Evolutionary conservation across 23 tunicate genomes (phyloP).

Genomic region (Halocynthia roretzi): DNA sequence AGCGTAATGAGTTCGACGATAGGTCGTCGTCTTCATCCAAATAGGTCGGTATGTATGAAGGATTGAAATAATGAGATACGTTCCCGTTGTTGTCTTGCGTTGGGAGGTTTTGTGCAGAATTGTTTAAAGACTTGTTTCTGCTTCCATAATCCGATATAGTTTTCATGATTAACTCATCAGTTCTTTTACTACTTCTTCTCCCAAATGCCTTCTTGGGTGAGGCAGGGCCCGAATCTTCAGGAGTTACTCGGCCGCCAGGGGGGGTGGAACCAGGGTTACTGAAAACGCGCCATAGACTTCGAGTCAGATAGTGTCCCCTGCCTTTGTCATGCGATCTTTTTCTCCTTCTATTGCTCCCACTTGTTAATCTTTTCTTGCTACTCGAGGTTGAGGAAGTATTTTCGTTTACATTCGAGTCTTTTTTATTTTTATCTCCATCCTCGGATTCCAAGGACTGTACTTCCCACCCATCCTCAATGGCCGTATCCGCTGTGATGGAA

Average conservation of each 20-base stretch:
- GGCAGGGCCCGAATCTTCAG: background rate
- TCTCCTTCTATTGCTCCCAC: background rate
- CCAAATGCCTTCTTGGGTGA: background rate
- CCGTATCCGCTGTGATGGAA: background rate
- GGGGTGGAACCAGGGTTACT: conserved; percentile 7
- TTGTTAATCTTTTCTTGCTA: background rate
- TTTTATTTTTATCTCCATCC: conserved; percentile 1
- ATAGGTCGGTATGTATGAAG: conserved; percentile 1
- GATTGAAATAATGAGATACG: conserved; percentile 12
- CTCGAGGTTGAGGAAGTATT: background rate
- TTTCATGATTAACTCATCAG: conserved; percentile 2
- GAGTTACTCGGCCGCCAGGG: conserved; percentile 22
- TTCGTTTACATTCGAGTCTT: background rate
- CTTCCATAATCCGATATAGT: background rate
- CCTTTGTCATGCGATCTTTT: background rate
- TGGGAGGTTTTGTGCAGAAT: background rate
- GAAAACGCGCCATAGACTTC: conserved; percentile 24
- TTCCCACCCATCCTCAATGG: conserved; percentile 5
- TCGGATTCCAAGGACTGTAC: conserved; percentile 14
- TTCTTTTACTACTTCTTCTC: background rate
- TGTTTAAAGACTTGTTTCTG: background rate
- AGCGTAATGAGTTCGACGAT: background rate
- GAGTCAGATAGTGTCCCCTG: background rate
- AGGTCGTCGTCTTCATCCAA: background rate
- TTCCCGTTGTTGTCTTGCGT: background rate